These are phyloP conservation scores for Loripinus fragilis DNA, from an alignment of 2,888 invertebrate genomes.

Conservation along the genomic window DNA sequence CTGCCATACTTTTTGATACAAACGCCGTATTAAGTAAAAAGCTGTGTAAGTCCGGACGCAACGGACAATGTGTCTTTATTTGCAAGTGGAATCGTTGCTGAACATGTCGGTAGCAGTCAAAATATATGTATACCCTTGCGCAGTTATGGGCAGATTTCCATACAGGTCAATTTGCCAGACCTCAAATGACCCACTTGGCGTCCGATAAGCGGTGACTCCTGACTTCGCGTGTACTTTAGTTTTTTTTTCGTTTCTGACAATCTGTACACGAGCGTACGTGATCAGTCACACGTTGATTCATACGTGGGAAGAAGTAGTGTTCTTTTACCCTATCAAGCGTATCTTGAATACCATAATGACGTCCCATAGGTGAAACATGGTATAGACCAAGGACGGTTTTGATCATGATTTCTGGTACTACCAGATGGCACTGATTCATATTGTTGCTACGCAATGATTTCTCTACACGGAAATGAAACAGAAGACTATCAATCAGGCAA, in stretches of 20 bases:
- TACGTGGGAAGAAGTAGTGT: constrained; percentile 31
- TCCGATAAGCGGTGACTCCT: constrained; percentile 29
- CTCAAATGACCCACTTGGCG: constrained; percentile 32
- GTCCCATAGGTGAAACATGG: constrained; percentile 38
- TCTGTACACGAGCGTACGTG: constrained; percentile 33
- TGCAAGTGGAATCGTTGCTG: constrained; percentile 21
- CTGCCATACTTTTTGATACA: constrained; percentile 35
- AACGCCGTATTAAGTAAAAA: constrained; percentile 32
- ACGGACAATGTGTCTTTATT: too few species aligned
- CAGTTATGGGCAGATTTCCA: constrained; percentile 31
- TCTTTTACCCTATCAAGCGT: constrained; percentile 34
- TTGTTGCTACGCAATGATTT: constrained; percentile 37
- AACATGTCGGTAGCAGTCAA: constrained; percentile 35
- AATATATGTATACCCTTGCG: constrained; percentile 26
- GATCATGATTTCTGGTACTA: constrained; percentile 33
- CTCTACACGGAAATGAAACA: constrained; percentile 37
- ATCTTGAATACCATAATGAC: constrained; percentile 43
- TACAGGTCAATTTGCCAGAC: constrained; percentile 40
- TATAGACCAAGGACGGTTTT: constrained; percentile 32
- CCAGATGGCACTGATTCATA: constrained; percentile 34
- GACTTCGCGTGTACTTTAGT: constrained; percentile 25
- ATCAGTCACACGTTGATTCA: constrained; percentile 24
- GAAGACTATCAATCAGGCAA: constrained; percentile 28
- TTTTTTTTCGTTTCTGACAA: constrained; percentile 35
- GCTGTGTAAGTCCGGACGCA: constrained; percentile 15